Evolutionary conservation across 2,888 invertebrate species (phyloP).

Genomic region (Prenolepis imparis): DNA sequence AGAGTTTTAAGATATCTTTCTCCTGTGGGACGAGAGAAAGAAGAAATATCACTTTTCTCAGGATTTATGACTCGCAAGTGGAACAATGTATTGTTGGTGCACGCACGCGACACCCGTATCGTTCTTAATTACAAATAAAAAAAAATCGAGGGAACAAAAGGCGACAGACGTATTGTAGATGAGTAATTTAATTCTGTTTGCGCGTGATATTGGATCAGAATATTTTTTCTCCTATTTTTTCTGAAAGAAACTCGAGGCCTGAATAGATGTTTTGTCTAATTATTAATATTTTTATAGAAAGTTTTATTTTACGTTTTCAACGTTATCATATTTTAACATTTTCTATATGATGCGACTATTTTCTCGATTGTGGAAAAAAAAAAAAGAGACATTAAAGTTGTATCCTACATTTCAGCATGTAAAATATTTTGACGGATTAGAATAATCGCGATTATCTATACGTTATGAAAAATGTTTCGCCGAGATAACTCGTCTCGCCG

Average conservation of each 20-base stretch:
- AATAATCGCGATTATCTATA: background rate
- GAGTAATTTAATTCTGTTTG: constrained; percentile 71
- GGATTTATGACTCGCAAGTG: background rate
- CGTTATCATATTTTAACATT: background rate
- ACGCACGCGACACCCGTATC: background rate
- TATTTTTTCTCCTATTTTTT: constrained; percentile 53
- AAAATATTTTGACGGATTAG: background rate
- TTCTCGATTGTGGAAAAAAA: too few species aligned
- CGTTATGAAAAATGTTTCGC: constrained; percentile 1
- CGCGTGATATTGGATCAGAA: constrained; percentile 56
- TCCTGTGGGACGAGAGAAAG: background rate
- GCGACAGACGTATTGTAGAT: constrained; percentile 16
- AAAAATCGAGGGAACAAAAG: background rate
- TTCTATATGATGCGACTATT: too few species aligned
- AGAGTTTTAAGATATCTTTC: background rate
- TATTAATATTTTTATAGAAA: background rate
- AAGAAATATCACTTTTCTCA: background rate
- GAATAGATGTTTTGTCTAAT: background rate
- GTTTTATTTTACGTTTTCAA: background rate
- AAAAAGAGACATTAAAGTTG: background rate
- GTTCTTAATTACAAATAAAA: constrained; percentile 8
- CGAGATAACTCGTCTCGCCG: constrained; percentile 42
- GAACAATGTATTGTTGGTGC: constrained; percentile 16
- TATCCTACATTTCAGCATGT: background rate
- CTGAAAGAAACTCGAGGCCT: constrained; percentile 69